Evolutionary conservation across 2,797 vertebrate species (phyloP).

Genomic region (Miichthys miiuy): DNA sequence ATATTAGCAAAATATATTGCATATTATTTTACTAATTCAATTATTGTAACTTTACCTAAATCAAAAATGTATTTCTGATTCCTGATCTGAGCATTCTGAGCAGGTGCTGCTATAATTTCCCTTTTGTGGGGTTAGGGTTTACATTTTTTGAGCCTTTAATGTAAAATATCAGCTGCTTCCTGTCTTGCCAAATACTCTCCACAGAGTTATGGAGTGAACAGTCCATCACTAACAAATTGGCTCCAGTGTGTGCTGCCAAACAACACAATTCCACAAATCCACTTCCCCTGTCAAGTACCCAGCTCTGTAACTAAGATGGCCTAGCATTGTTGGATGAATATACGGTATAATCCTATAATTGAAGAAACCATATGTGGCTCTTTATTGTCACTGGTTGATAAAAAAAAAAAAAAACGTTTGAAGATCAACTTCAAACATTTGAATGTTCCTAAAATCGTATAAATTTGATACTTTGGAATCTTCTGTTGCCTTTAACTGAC

Average conservation of each 20-base stretch:
- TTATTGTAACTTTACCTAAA: background rate
- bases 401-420: conserved; percentile 29
- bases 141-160: conserved; percentile 45
- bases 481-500: conserved; percentile 28
- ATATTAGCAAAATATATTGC: background rate
- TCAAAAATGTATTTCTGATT: background rate
- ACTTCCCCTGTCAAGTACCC: conserved; percentile 66
- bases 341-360: conserved; percentile 52
- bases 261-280: conserved; percentile 78
- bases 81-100: conserved; percentile 19
- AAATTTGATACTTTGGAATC: conserved; percentile 46
- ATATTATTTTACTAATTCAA: background rate
- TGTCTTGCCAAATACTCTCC: conserved; percentile 58
- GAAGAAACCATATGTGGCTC: conserved; percentile 50
- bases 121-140: conserved; percentile 4
- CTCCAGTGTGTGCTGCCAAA: conserved; percentile 69
- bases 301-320: conserved; percentile 65
- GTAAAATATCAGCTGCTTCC: conserved; percentile 50
- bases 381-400: conserved; percentile 32
- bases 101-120: conserved; percentile 14
- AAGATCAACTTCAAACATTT: conserved; percentile 43
- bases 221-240: conserved; percentile 74
- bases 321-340: conserved; percentile 50
- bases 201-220: conserved; percentile 55
- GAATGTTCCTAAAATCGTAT: conserved; percentile 33